These are phyloP conservation scores for Melitaea athalia DNA, from an alignment of 2,888 invertebrate species.

Conservation along the genomic window DNA sequence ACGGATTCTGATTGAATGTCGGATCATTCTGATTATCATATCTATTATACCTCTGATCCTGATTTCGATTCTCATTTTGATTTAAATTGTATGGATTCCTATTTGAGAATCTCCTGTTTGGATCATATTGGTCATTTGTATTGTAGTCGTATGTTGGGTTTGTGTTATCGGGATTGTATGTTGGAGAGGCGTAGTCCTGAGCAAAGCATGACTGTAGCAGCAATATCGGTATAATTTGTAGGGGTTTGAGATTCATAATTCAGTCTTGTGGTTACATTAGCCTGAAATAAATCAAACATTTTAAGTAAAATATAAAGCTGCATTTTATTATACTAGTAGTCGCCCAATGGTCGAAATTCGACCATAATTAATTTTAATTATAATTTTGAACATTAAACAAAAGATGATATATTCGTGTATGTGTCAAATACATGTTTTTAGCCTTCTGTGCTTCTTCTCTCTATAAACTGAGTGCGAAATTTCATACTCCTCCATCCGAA, in stretches of 20 bases:
- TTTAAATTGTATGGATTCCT: slow-evolving; percentile 51
- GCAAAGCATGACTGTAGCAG: slow-evolving; percentile 55
- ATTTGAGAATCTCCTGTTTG: slow-evolving; percentile 48
- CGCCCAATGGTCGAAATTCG: too few relatives aligned
- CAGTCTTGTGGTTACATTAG: slow-evolving; percentile 57
- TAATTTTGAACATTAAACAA: too few relatives aligned
- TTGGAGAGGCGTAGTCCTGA: slow-evolving; percentile 67
- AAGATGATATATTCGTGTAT: too few relatives aligned
- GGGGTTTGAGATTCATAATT: slow-evolving; percentile 70
- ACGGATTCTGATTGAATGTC: slow-evolving; percentile 52
- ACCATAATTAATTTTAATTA: too few relatives aligned
- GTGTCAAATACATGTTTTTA: too few relatives aligned
- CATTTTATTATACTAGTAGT: too few relatives aligned
- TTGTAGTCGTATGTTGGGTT: slow-evolving; percentile 68
- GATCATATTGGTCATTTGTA: slow-evolving; percentile 61
- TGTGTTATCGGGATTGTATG: slow-evolving; percentile 65
- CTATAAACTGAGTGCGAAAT: too few relatives aligned
- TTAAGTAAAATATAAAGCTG: too few relatives aligned
- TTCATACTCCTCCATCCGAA: too few relatives aligned
- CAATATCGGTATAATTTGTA: slow-evolving; percentile 50
- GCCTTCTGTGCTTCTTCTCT: too few relatives aligned
- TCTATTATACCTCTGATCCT: slow-evolving; percentile 44
- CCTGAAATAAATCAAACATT: slow-evolving; percentile 53
- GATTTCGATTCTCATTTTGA: slow-evolving; percentile 42
- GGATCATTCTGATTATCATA: slow-evolving; percentile 49